phyloP scores from a whole-genome alignment of 2,888 invertebrate genomes.

The Gisinianus flammeolus region DNA sequence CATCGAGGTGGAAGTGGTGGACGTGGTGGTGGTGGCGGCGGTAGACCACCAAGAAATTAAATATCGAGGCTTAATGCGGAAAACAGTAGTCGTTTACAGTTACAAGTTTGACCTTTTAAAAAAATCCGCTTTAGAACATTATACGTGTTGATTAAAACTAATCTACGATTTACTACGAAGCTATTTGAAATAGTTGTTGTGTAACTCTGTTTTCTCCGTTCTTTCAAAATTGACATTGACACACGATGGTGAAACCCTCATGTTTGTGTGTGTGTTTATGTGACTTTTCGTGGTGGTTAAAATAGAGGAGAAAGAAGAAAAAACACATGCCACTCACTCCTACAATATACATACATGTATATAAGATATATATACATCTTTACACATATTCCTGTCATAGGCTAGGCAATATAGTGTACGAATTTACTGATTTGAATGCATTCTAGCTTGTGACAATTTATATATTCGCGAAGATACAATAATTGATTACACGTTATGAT shows the following conservation, averaged over 20 bases:
- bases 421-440: not conserved
- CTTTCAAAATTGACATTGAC: constrained; percentile 26
- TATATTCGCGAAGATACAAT: not conserved
- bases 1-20: constrained; percentile 49
- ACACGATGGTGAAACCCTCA: not conserved
- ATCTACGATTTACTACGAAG: constrained; percentile 7
- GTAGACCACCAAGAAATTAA: constrained; percentile 44
- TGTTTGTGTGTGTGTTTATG: not conserved
- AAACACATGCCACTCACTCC: not conserved
- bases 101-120: not conserved
- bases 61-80: not conserved
- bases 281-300: not conserved
- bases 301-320: not conserved
- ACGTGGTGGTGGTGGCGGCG: constrained; percentile 42
- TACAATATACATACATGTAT: not conserved
- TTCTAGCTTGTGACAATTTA: not conserved
- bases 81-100: constrained; percentile 5
- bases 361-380: not conserved
- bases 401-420: not conserved
- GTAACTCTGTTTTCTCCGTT: constrained; percentile 31
- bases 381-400: not conserved
- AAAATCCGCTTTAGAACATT: not conserved
- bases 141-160: constrained; percentile 17
- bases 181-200: constrained; percentile 36
- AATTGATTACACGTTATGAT: not conserved